Evolutionary conservation across 2,113 vertebrate genomes (phyloP), one percentile per base, ranked within the genome.

Genomic region (Sciurus niger): DNA sequence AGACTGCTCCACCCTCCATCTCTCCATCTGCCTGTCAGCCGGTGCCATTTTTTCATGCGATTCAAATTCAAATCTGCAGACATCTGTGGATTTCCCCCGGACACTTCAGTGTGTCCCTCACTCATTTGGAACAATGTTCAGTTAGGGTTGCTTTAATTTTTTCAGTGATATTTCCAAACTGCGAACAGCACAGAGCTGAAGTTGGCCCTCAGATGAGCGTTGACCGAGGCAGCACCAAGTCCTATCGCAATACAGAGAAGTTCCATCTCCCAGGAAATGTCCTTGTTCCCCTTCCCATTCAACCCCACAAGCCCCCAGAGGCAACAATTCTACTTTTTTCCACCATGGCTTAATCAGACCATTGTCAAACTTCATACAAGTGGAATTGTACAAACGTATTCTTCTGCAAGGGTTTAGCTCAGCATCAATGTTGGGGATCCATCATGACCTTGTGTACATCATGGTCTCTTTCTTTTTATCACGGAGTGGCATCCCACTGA

Each of bases 371-470:
- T 68, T 91, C 70, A 25, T 3, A 2, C 8, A 46, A n/a, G 14
- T 2, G 4, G 84, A 77, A 20, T 34, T 6, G 7, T 1, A 12
- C 1, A 4, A n/a, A 28, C 0, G 0, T 8, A 9, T n/a, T 12
- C 28, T 68, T 2, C 16, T 5, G 7, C 6, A 1, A 2, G 10
- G 8, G 30, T 37, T 17, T 51, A 20, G 11, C 48, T 60, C 17
- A 5, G 82, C 48, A 1, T 9, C 5, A 0, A 9, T 11, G n/a
- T 65, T n/a, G 58, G 32, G 18, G 40, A 34, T 4, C 8, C 11
- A 1, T 8, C 11, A 2, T 3, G 43, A 24, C 10, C 7, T 32
- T 17, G 11, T 9, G 20, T 40, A 40, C 40, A 40, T 40, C 40
- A 40, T 4, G 40, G 40, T 18, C 11, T 46, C 20, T 24, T 7